Evolutionary conservation across 2,113 vertebrate species (phyloP).

Genomic region (Gallinago paraguaiae): DNA sequence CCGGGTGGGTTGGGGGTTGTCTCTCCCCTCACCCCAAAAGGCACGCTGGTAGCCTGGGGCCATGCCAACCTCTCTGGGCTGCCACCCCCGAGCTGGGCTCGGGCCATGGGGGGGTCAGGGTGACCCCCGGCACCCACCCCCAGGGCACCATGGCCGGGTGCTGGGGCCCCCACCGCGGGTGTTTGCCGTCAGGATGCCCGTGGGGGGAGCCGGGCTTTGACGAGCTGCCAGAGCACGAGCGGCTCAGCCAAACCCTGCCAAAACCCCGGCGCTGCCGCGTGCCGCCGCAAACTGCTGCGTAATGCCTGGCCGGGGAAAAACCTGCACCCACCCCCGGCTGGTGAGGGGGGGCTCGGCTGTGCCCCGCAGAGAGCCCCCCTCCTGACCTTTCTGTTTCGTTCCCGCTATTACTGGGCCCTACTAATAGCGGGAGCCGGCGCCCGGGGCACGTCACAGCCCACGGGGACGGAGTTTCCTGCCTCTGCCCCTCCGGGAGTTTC

Average conservation of each 20-base stretch:
- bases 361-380: not conserved
- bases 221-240: fast-evolving
- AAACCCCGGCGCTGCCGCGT: not conserved
- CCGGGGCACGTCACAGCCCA: not conserved
- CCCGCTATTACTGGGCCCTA: not conserved
- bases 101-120: fast-evolving
- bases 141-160: fast-evolving
- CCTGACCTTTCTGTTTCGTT: constrained; percentile 22
- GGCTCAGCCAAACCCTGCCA: not conserved
- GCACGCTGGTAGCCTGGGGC: fast-evolving
- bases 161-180: fast-evolving
- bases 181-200: fast-evolving
- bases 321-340: not conserved
- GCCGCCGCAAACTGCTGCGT: not conserved
- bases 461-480: not conserved
- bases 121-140: not conserved
- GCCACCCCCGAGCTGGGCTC: not conserved
- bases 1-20: not conserved
- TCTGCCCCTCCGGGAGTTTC: not conserved
- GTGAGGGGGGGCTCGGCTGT: not conserved
- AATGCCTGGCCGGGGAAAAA: not conserved
- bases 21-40: not conserved
- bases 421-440: not conserved
- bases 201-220: fast-evolving
- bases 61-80: fast-evolving